A percentile compares a stretch with the other conserved stretches of the same genome.
These are phyloP conservation scores for Oxyruncus cristatus DNA, from an alignment of 2,113 vertebrate genomes.

Conservation along the genomic window DNA sequence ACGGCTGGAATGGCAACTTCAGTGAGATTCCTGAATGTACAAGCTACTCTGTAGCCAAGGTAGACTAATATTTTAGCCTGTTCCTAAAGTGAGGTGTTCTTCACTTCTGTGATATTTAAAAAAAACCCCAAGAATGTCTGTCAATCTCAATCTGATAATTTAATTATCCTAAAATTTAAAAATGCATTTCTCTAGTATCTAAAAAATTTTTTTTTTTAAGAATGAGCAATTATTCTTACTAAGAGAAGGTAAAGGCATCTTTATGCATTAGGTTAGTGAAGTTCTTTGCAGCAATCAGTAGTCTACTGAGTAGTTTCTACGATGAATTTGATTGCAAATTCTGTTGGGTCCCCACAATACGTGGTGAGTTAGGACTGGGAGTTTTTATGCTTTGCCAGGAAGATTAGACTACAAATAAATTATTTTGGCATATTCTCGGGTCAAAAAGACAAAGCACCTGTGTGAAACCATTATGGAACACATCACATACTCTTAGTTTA, in stretches of 20 bases:
- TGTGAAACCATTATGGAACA: background rate
- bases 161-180: background rate
- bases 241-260: background rate
- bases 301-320: background rate
- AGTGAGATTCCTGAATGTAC: background rate
- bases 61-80: background rate
- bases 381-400: background rate
- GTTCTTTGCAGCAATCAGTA: constrained; percentile 4
- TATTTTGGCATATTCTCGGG: background rate
- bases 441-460: background rate
- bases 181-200: background rate
- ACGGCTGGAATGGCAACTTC: background rate
- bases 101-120: background rate
- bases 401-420: background rate
- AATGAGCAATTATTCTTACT: constrained; percentile 13
- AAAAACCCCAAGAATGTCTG: background rate
- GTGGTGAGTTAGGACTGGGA: background rate
- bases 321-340: background rate
- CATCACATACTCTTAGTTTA: background rate
- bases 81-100: background rate
- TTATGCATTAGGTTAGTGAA: background rate
- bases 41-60: background rate
- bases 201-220: background rate
- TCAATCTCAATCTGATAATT: background rate
- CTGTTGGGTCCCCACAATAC: background rate